These are phyloP conservation scores for Drosophila melanocephala DNA, from an alignment of 2,888 invertebrate genomes.

Conservation along the genomic window DNA sequence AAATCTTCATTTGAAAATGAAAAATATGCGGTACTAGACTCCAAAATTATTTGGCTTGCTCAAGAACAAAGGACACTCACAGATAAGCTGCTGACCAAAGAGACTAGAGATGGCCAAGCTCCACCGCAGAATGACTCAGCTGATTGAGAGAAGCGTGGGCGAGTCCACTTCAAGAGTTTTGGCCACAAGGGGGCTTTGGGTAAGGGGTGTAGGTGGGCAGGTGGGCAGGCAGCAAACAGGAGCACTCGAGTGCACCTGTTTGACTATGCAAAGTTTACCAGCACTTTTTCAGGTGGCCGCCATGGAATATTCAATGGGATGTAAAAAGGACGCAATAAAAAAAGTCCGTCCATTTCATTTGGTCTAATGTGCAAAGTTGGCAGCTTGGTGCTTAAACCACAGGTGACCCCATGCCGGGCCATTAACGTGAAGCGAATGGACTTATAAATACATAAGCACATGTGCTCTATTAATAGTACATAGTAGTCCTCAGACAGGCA, in stretches of 20 bases:
- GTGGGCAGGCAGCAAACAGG: background rate
- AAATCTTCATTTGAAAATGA: conserved; percentile 8
- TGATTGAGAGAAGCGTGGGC: conserved; percentile 35
- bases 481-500: conserved; percentile 18
- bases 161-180: conserved; percentile 1
- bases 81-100: background rate
- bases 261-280: conserved; percentile 70
- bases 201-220: too few relatives aligned
- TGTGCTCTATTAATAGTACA: conserved; percentile 40
- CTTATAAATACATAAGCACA: conserved; percentile 62
- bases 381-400: conserved; percentile 43
- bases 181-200: conserved; percentile 1
- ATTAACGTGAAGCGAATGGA: conserved; percentile 42
- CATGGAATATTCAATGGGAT: conserved; percentile 55
- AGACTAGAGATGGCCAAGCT: background rate
- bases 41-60: conserved; percentile 23
- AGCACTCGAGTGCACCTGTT: conserved; percentile 65
- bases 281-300: conserved; percentile 58
- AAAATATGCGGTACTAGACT: conserved; percentile 18
- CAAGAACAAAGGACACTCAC: conserved; percentile 19
- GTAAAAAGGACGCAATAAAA: conserved; percentile 43
- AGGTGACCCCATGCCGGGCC: conserved; percentile 49
- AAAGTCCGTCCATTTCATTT: conserved; percentile 49
- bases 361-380: conserved; percentile 60
- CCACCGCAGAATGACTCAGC: conserved; percentile 49